Percentiles rank a stretch among this genome's conserved stretches.
Evolutionary conservation across 2,797 vertebrate genomes (phyloP).

Genomic region (Chromis chromis): DNA sequence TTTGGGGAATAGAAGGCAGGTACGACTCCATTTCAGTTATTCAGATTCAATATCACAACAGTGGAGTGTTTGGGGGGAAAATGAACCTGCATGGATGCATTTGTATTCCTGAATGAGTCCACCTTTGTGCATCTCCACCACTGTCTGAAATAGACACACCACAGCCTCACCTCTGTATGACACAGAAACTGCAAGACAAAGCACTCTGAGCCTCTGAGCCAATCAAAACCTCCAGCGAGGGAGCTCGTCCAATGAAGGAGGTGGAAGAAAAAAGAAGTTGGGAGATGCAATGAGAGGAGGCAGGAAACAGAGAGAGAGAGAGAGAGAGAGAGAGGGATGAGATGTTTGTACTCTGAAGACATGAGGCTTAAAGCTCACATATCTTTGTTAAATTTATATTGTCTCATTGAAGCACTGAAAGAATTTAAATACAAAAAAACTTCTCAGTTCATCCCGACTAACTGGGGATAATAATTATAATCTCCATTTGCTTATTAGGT

Average conservation of each 20-base stretch:
- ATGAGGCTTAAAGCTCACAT: slow-evolving; percentile 34
- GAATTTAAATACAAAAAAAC: slow-evolving; percentile 18
- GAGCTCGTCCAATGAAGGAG: slow-evolving; percentile 57
- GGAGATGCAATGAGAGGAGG: slow-evolving; percentile 27
- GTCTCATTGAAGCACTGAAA: slow-evolving; percentile 22
- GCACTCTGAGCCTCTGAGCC: slow-evolving; percentile 48
- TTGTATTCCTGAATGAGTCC: slow-evolving; percentile 9
- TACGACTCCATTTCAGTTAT: slow-evolving; percentile 49
- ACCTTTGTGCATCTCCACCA: slow-evolving; percentile 9
- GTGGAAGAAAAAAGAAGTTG: slow-evolving; percentile 41
- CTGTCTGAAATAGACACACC: slow-evolving; percentile 45
- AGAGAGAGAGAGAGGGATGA: slow-evolving; percentile 22
- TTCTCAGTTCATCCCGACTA: slow-evolving; percentile 18
- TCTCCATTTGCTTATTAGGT: slow-evolving; percentile 35
- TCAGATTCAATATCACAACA: slow-evolving; percentile 33
- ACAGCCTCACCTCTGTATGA: slow-evolving; percentile 48
- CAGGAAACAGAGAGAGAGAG: slow-evolving; percentile 16
- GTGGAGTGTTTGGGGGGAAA: slow-evolving; percentile 20
- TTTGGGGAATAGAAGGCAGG: slow-evolving; percentile 37
- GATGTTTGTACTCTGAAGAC: slow-evolving; percentile 32
- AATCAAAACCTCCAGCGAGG: slow-evolving; percentile 53
- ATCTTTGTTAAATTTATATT: slow-evolving; percentile 28
- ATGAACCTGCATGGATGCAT: slow-evolving; percentile 1
- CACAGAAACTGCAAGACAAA: slow-evolving; percentile 51
- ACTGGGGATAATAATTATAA: slow-evolving; percentile 38